Conservation (phyloP, 2,888 invertebrate species). For the Epirrhoe alternata region DNA sequence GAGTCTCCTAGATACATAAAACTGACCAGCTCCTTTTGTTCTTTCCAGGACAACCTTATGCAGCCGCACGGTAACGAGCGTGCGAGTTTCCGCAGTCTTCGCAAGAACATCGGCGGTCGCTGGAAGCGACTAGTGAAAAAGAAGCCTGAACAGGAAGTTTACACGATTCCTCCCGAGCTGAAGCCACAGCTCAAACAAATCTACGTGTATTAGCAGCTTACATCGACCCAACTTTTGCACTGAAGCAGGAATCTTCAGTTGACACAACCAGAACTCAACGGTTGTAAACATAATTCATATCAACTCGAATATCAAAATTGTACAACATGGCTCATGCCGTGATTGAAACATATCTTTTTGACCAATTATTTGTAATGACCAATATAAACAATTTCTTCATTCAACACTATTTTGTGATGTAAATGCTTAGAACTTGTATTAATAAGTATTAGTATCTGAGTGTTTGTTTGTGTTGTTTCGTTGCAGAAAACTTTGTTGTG, state of each 20-base stretch:
- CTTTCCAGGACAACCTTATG: slow-evolving; percentile 91
- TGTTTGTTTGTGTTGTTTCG: slow-evolving; percentile 75
- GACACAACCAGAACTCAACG: slow-evolving; percentile 69
- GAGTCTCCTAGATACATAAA: slow-evolving; percentile 36
- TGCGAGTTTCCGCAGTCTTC: slow-evolving; percentile 92
- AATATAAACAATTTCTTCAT: slow-evolving; percentile 73
- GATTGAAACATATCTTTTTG: slow-evolving; percentile 80
- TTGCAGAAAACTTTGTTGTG: slow-evolving; percentile 69
- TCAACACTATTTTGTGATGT: slow-evolving; percentile 81
- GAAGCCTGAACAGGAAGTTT: slow-evolving; percentile 92
- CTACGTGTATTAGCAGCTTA: slow-evolving; percentile 89
- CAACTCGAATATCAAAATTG: slow-evolving; percentile 78
- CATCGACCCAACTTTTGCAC: slow-evolving; percentile 54
- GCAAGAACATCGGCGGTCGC: slow-evolving; percentile 93
- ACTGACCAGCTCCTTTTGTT: slow-evolving; percentile 57
- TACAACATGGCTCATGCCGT: slow-evolving; percentile 66
- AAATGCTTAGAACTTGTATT: slow-evolving; percentile 81
- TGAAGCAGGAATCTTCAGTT: slow-evolving; percentile 77
- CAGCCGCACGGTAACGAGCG: slow-evolving; percentile 89
- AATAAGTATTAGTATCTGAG: slow-evolving; percentile 83
- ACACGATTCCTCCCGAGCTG: slow-evolving; percentile 94
- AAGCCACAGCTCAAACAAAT: slow-evolving; percentile 95
- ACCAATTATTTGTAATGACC: slow-evolving; percentile 81
- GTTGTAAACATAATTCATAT: slow-evolving; percentile 75
- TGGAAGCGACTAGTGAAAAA: slow-evolving; percentile 94